phyloP scores from a whole-genome alignment of 2,797 vertebrate genomes.

The Siniperca scherzeri region DNA sequence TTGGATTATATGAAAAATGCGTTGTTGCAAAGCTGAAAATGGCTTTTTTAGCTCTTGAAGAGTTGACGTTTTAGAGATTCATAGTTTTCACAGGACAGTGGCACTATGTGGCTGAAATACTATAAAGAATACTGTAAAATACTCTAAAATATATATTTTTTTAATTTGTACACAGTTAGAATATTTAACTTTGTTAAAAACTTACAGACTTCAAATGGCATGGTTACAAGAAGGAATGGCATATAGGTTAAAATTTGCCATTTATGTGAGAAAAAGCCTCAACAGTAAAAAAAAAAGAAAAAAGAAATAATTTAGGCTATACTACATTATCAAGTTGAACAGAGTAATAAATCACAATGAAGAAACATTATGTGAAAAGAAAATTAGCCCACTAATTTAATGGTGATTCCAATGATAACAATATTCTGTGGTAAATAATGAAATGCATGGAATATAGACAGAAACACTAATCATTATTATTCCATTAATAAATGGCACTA shows the following conservation, averaged over 20 bases:
- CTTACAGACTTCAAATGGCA: slow-evolving; percentile 13
- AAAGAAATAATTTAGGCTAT: neutral
- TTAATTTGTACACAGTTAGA: neutral
- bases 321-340: neutral
- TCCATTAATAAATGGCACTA: slow-evolving; percentile 2
- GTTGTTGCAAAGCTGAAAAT: neutral
- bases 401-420: neutral
- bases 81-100: slow-evolving; percentile 4
- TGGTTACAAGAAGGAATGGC: neutral
- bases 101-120: neutral
- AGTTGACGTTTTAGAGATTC: neutral
- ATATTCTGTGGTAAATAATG: slow-evolving; percentile 30
- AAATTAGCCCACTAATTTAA: neutral
- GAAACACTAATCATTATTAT: slow-evolving; percentile 4
- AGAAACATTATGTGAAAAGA: neutral
- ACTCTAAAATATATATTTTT: too few species aligned
- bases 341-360: neutral
- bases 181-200: neutral
- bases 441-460: slow-evolving; percentile 45
- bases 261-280: neutral
- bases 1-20: neutral
- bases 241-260: neutral
- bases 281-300: neutral
- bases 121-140: neutral
- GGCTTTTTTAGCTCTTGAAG: slow-evolving; percentile 19